These are phyloP conservation scores for Erebia aethiops DNA, from an alignment of 2,888 invertebrate species.

Conservation along the genomic window DNA sequence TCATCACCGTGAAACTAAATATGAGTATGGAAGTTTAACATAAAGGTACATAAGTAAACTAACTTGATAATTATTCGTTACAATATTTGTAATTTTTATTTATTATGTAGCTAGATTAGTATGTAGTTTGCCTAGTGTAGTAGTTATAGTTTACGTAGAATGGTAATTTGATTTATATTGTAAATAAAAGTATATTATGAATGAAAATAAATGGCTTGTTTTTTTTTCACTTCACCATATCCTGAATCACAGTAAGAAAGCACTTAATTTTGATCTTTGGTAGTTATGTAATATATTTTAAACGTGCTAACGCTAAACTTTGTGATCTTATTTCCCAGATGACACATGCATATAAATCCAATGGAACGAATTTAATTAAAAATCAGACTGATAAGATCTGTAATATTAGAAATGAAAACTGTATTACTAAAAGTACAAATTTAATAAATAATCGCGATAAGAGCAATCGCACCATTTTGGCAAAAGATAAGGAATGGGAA, in stretches of 20 bases:
- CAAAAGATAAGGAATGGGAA: conserved; percentile 36
- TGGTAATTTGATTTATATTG: conserved; percentile 30
- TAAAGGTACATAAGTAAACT: conserved; percentile 1
- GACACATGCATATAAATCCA: conserved; percentile 56
- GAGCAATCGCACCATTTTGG: conserved; percentile 4
- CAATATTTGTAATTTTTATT: conserved; percentile 35
- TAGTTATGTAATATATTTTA: not conserved
- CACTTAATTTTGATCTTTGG: not conserved
- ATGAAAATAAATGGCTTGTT: conserved; percentile 20
- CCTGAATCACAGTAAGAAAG: not conserved
- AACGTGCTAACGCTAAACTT: not conserved
- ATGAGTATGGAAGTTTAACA: not conserved
- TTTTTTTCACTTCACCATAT: conserved; percentile 25
- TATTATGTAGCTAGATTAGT: conserved; percentile 31
- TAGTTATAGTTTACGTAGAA: conserved; percentile 30
- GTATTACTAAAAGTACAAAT: conserved; percentile 33
- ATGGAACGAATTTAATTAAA: conserved; percentile 38
- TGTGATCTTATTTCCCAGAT: conserved; percentile 53
- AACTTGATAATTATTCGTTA: conserved; percentile 29
- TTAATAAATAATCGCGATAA: not conserved
- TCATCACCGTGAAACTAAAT: not conserved
- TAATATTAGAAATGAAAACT: conserved; percentile 26
- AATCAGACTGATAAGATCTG: conserved; percentile 23
- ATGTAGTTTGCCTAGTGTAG: conserved; percentile 22
- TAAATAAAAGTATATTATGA: conserved; percentile 33